These are phyloP conservation scores for Bathynomus jamesi DNA, from an alignment of 1,140 invertebrate genomes.

Conservation along the genomic window DNA sequence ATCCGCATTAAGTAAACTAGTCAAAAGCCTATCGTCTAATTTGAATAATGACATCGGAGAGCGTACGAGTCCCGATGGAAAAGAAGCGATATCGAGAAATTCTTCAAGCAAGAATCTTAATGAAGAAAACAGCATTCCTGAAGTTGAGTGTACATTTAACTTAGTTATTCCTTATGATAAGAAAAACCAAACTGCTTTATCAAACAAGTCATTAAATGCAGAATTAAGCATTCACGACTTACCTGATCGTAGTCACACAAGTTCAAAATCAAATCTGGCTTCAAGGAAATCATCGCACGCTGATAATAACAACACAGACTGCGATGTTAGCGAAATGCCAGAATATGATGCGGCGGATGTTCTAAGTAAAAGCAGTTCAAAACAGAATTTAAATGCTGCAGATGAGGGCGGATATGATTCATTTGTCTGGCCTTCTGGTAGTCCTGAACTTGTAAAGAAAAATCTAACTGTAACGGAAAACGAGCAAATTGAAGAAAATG, in stretches of 20 bases:
- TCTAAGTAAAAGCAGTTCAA: slow-evolving; percentile 11
- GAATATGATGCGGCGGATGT: neutral
- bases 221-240: neutral
- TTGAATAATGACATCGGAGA: neutral
- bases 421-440: slow-evolving; percentile 14
- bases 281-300: neutral
- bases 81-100: slow-evolving; percentile 9
- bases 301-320: neutral
- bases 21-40: neutral
- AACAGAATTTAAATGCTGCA: neutral
- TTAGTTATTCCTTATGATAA: slow-evolving; percentile 1
- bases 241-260: neutral
- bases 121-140: slow-evolving; percentile 3
- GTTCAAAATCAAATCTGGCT: neutral
- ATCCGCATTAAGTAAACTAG: slow-evolving; percentile 18
- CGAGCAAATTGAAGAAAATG: too few relatives aligned
- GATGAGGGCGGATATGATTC: slow-evolving; percentile 13
- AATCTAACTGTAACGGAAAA: neutral
- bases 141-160: slow-evolving; percentile 19
- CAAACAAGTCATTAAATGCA: neutral
- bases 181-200: neutral
- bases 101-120: neutral
- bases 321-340: neutral
- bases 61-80: slow-evolving; percentile 16
- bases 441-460: slow-evolving; percentile 12